Base-by-base conservation (phyloP, 92 coral and sea anemone genomes). In the Siderastrea siderea region DNA sequence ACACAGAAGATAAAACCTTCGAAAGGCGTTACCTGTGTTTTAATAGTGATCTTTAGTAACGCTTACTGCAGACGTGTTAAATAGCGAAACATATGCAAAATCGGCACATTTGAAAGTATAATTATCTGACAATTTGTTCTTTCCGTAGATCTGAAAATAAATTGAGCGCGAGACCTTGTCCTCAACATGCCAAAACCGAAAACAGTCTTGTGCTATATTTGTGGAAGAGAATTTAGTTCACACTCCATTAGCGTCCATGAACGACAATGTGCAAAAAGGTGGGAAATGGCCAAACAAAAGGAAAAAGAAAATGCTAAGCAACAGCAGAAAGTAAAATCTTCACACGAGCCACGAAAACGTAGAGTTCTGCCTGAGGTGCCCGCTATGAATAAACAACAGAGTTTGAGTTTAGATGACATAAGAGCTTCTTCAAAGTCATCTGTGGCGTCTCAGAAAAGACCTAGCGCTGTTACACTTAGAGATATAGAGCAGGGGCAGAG, bases 211-310 rank as follows among this genome's bases (percentile, higher is more conserved):
- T 95, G 98, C 62, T 95, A 95, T 46, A 95, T 95, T 75, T 95
- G 98, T 72, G 98, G 98, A 11, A 71, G 96, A 69, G 98, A 95
- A 58, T 95, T 95, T 66, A 94, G 96, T 63, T 78, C 98, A 60
- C 96, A 95, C 83, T 93, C 98, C 53, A 93, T 95, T 17, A 90
- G 75, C 43, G 84, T 89, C 55, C 98, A 95, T 78, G 98, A 95
- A 64, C 93, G 96, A 69, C 98, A 95, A 67, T 95, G 98, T 38
- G 98, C 98, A 3, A 95, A 95, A 47, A 79, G 93, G 15, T 95
- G 98, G 98, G 98, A 93, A 78, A 77, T 83, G 75, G 58, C 88
- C 47, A 93, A 82, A 68, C 84, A 90, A 19, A 91, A 86, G 44
- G 78, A 92, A 46, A 88, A 84, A 72, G 93, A 93, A 2, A 64